Percentiles rank a stretch among this genome's conserved stretches.
Conservation (phyloP, 1,140 invertebrate species). For the Physella acuta region DNA sequence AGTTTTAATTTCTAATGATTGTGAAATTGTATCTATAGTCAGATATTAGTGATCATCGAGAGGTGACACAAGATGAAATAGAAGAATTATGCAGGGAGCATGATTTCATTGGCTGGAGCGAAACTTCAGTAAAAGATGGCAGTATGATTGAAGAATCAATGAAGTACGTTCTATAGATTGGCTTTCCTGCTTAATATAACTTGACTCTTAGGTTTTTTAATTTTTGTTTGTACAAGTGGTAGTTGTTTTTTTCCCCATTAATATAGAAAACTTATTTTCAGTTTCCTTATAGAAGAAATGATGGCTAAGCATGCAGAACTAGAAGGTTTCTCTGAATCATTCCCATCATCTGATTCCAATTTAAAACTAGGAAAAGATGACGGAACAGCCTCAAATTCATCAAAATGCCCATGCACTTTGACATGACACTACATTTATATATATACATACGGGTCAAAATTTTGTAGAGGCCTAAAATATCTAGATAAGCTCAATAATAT, state of each 20-base stretch:
- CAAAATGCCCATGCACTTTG: constrained; percentile 23
- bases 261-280: too few species aligned
- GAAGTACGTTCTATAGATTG: constrained; percentile 40
- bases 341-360: constrained; percentile 12
- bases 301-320: constrained; percentile 49
- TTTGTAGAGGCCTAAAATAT: too few species aligned
- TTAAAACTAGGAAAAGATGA: constrained; percentile 25
- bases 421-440: too few species aligned
- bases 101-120: constrained; percentile 68
- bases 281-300: constrained; percentile 54
- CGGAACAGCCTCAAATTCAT: background rate
- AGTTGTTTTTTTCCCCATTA: too few species aligned
- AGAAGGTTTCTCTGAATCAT: constrained; percentile 47
- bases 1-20: too few species aligned
- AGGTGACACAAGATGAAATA: constrained; percentile 66
- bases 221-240: too few species aligned
- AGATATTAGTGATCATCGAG: too few species aligned
- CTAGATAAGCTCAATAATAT: too few species aligned
- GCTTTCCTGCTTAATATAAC: too few species aligned
- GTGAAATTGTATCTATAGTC: too few species aligned
- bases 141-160: constrained; percentile 68
- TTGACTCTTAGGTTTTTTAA: too few species aligned
- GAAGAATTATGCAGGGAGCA: constrained; percentile 66
- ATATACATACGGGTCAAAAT: too few species aligned
- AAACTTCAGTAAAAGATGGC: constrained; percentile 67